Conservation (phyloP, 2,888 invertebrate species). For the Entomobrya proxima region DNA sequence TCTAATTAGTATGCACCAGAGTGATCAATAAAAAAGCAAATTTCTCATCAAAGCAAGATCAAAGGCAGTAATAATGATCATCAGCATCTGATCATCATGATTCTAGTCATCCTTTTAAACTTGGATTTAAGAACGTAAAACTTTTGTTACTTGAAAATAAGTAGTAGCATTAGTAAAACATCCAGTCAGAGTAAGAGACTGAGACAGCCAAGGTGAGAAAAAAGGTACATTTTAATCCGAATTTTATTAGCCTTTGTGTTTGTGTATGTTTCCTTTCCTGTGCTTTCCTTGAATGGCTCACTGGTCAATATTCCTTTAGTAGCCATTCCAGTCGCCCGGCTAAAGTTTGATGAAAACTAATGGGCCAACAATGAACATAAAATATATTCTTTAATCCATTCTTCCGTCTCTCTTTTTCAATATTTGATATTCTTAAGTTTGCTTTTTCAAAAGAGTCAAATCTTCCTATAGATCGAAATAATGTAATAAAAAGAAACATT, state of each 20-base stretch:
- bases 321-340: conserved; percentile 37
- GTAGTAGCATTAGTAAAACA: neutral
- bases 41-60: conserved; percentile 39
- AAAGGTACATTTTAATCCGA: conserved; percentile 57
- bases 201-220: conserved; percentile 40
- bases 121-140: neutral
- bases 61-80: neutral
- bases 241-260: conserved; percentile 49
- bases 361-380: conserved; percentile 47
- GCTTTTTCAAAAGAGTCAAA: neutral
- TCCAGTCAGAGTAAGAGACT: neutral
- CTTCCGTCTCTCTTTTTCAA: neutral
- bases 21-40: conserved; percentile 40
- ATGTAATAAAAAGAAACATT: neutral
- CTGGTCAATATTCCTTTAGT: conserved; percentile 14
- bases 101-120: neutral
- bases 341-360: conserved; percentile 49
- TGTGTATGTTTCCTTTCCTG: neutral
- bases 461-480: too few relatives aligned
- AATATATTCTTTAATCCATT: conserved; percentile 48
- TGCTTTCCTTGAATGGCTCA: neutral
- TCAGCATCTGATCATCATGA: neutral
- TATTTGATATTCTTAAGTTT: neutral
- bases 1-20: conserved; percentile 52
- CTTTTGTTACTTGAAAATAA: neutral